phyloP scores from a whole-genome alignment of 2,797 vertebrate species.

The Glossophaga mutica region DNA sequence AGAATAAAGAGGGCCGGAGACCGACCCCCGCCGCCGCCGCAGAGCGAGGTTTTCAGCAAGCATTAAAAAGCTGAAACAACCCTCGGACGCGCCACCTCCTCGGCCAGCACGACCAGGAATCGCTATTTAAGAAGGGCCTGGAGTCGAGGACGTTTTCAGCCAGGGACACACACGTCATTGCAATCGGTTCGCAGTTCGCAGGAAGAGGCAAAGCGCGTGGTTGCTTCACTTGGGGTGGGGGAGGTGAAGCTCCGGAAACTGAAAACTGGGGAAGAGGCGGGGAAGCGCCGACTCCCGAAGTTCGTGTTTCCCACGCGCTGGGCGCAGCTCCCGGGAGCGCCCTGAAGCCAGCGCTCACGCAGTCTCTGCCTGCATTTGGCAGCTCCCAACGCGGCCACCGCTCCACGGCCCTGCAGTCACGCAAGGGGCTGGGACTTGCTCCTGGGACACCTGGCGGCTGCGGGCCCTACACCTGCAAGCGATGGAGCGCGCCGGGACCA shows the following conservation, averaged over 20 bases:
- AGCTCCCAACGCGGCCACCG: background rate
- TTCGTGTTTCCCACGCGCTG: background rate
- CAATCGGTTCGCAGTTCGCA: background rate
- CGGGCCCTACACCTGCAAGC: conserved; percentile 10
- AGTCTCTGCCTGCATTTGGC: background rate
- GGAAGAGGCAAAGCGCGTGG: background rate
- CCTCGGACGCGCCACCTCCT: background rate
- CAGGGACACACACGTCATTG: background rate
- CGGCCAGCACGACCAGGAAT: background rate
- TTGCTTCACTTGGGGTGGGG: background rate
- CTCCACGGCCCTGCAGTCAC: background rate
- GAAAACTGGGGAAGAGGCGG: too few species aligned
- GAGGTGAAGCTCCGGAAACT: background rate
- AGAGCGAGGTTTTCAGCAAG: background rate
- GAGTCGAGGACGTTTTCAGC: background rate
- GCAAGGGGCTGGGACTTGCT: background rate
- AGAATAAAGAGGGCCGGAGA: background rate
- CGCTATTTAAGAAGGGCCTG: background rate
- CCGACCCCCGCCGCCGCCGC: accelerated
- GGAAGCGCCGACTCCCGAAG: background rate
- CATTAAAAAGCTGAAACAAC: background rate
- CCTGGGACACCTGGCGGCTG: background rate
- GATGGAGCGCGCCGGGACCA: background rate
- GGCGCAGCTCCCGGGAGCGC: background rate
- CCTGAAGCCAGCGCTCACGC: background rate